These are phyloP conservation scores for Troides helena DNA, from an alignment of 2,888 invertebrate genomes.

Conservation along the genomic window DNA sequence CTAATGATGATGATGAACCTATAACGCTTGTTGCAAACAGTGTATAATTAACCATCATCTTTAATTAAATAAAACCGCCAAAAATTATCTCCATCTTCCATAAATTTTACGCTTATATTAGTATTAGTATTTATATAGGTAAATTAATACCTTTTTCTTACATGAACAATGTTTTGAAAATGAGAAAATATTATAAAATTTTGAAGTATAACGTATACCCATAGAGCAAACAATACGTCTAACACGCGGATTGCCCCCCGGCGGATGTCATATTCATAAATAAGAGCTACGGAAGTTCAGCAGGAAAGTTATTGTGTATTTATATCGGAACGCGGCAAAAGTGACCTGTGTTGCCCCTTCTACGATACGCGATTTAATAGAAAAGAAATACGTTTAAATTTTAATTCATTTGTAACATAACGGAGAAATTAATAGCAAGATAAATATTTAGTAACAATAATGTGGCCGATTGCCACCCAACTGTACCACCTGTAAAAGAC, in stretches of 20 bases:
- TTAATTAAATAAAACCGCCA: too few species aligned
- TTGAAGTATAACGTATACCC: slow-evolving; percentile 7
- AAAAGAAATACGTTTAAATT: background rate
- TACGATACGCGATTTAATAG: slow-evolving; percentile 30
- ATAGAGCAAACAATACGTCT: slow-evolving; percentile 9
- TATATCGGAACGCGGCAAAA: slow-evolving; percentile 52
- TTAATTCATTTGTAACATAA: background rate
- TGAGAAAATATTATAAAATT: background rate
- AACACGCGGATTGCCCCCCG: slow-evolving; percentile 41
- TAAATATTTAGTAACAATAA: too few species aligned
- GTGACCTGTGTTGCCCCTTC: slow-evolving; percentile 37
- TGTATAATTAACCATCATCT: too few species aligned
- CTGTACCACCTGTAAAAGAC: too few species aligned
- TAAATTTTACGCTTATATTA: too few species aligned
- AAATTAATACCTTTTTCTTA: background rate
- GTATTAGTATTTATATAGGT: background rate
- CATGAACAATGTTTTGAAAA: background rate
- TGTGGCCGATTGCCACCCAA: too few species aligned
- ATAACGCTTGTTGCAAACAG: too few species aligned
- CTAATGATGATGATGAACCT: too few species aligned
- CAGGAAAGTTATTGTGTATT: slow-evolving; percentile 71
- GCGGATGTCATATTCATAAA: slow-evolving; percentile 65
- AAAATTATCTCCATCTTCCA: too few species aligned
- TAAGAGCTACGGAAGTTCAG: slow-evolving; percentile 70
- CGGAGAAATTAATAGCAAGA: too few species aligned